phyloP scores from a whole-genome alignment of 2,113 vertebrate genomes.

The Calonectris borealis region DNA sequence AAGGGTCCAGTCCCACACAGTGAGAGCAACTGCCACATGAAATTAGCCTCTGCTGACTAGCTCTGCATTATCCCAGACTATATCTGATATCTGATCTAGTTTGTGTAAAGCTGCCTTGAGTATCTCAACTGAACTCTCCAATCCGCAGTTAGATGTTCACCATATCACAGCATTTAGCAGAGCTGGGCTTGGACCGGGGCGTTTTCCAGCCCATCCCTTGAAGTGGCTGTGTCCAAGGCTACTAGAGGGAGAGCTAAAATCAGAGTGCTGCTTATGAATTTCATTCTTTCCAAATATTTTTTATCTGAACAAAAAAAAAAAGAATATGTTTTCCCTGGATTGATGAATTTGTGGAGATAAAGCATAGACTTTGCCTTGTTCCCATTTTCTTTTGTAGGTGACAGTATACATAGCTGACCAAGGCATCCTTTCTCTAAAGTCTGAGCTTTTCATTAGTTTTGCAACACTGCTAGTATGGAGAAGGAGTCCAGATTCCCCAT shows the following conservation, averaged over 20 bases:
- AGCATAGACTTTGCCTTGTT: neutral
- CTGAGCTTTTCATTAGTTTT: neutral
- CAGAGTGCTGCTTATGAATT: neutral
- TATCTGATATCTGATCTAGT: neutral
- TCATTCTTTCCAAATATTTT: neutral
- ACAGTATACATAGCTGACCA: neutral
- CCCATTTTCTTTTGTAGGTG: neutral
- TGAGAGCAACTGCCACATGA: neutral
- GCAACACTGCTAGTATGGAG: neutral
- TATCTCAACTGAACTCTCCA: neutral
- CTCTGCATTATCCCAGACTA: neutral
- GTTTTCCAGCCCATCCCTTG: neutral
- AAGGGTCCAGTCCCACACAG: neutral
- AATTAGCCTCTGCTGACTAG: neutral
- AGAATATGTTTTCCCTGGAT: neutral
- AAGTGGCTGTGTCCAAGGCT: neutral
- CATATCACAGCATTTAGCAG: neutral
- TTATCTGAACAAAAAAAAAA: neutral
- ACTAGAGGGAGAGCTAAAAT: neutral
- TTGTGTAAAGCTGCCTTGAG: neutral
- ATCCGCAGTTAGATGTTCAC: neutral
- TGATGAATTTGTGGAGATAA: neutral
- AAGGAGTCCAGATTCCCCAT: neutral
- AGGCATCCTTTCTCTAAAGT: neutral
- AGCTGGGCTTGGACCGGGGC: neutral